These are phyloP conservation scores for Pangasianodon hypophthalmus DNA, from an alignment of 2,113 vertebrate species.

Conservation along the genomic window DNA sequence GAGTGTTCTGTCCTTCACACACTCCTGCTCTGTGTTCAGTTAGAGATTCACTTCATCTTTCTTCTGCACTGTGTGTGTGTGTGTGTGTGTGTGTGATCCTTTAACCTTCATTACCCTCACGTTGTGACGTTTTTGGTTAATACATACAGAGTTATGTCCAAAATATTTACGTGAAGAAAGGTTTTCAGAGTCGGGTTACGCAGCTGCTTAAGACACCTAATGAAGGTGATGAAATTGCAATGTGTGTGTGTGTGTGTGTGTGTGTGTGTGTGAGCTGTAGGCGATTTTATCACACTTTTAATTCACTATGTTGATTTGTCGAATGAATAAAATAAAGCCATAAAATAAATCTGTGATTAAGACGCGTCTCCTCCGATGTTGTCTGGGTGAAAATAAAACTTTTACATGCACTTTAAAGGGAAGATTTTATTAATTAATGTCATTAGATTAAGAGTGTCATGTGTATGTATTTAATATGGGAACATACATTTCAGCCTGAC, in stretches of 20 bases:
- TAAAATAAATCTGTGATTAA: no score
- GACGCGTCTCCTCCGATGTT: no score
- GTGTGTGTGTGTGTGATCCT: not conserved
- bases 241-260: not conserved
- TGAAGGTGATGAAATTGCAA: not conserved
- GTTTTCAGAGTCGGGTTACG: no score
- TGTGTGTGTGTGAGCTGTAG: not conserved
- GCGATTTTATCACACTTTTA: no score
- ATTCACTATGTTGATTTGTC: no score
- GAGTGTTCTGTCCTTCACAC: not conserved
- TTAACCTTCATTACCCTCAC: not conserved
- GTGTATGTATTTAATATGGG: no score
- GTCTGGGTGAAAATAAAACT: no score
- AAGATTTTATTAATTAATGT: no score
- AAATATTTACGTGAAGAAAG: not conserved
- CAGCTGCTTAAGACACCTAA: not conserved
- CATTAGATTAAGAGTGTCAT: no score
- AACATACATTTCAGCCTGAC: no score
- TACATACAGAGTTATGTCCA: not conserved
- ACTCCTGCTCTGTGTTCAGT: not conserved
- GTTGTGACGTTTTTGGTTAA: not conserved
- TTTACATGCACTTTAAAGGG: no score
- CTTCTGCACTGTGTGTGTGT: not conserved
- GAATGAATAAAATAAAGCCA: no score
- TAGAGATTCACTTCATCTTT: not conserved